phyloP scores from a whole-genome alignment of 2,113 vertebrate genomes.

The Aspiorhynchus laticeps region DNA sequence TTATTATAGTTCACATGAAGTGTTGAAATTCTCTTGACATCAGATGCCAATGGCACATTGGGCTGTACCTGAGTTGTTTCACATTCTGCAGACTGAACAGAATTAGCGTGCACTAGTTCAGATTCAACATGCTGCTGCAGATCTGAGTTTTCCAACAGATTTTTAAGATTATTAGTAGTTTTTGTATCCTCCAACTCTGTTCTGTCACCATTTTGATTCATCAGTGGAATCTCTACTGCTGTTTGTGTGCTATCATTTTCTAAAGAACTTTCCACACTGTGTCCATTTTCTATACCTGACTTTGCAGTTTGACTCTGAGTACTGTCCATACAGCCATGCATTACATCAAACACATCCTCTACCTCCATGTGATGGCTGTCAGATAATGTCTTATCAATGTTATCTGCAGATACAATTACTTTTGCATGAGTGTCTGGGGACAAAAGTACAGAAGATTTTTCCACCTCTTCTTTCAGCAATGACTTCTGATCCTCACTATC shows the following conservation, averaged over 20 bases:
- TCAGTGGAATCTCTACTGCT: not conserved
- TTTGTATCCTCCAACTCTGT: slow-evolving; percentile 10
- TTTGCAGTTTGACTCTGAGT: not conserved
- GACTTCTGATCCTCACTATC: not conserved
- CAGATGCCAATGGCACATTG: not conserved
- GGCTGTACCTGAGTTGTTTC: not conserved
- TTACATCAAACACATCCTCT: slow-evolving; percentile 34
- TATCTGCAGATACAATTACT: not conserved
- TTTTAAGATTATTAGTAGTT: not conserved
- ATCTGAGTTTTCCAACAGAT: not conserved
- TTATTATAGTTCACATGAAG: not conserved
- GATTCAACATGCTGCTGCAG: not conserved
- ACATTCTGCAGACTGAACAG: not conserved
- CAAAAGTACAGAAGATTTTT: not conserved
- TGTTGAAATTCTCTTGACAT: not conserved
- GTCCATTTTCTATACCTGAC: not conserved
- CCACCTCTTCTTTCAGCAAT: not conserved
- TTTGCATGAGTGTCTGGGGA: not conserved
- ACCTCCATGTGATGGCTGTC: slow-evolving; percentile 39
- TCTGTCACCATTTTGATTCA: not conserved
- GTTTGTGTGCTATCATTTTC: not conserved
- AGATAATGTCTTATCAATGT: not conserved
- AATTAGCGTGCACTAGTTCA: not conserved
- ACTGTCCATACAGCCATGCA: not conserved
- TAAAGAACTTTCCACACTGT: not conserved